Percentiles rank a stretch among this genome's conserved stretches.
These are phyloP conservation scores for Drosophila anceps DNA, from an alignment of 2,888 invertebrate species.

Conservation along the genomic window DNA sequence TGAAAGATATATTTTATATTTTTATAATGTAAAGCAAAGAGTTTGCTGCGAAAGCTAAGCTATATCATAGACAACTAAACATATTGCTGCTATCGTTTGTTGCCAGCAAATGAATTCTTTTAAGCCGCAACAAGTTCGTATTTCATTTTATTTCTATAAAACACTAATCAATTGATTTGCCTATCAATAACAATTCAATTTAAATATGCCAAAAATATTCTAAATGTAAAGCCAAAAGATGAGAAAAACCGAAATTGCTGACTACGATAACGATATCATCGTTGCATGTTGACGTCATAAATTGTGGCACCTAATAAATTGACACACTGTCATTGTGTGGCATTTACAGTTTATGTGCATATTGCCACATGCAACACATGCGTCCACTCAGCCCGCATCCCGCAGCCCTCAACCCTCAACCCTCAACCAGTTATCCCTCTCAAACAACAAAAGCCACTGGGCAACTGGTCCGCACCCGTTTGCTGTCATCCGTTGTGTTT, in stretches of 20 bases:
- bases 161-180: constrained; percentile 2
- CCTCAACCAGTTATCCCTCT: not conserved
- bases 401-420: not conserved
- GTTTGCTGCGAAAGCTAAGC: not conserved
- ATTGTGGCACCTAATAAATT: constrained; percentile 81
- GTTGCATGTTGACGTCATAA: constrained; percentile 59
- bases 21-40: not conserved
- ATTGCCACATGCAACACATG: constrained; percentile 32
- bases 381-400: not conserved
- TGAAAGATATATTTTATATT: too few species aligned
- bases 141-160: not conserved
- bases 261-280: constrained; percentile 24
- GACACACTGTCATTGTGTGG: constrained; percentile 81
- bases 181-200: constrained; percentile 10
- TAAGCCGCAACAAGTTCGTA: not conserved
- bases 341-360: constrained; percentile 76
- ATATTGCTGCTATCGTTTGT: not conserved
- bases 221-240: not conserved
- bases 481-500: constrained; percentile 28
- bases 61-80: not conserved
- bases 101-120: not conserved
- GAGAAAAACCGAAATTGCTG: constrained; percentile 21
- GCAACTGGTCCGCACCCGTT: constrained; percentile 27
- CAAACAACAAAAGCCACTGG: constrained; percentile 24
- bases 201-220: constrained; percentile 4